These are phyloP conservation scores for Zaprionus africanus DNA, from an alignment of 1,140 invertebrate genomes.

Conservation along the genomic window DNA sequence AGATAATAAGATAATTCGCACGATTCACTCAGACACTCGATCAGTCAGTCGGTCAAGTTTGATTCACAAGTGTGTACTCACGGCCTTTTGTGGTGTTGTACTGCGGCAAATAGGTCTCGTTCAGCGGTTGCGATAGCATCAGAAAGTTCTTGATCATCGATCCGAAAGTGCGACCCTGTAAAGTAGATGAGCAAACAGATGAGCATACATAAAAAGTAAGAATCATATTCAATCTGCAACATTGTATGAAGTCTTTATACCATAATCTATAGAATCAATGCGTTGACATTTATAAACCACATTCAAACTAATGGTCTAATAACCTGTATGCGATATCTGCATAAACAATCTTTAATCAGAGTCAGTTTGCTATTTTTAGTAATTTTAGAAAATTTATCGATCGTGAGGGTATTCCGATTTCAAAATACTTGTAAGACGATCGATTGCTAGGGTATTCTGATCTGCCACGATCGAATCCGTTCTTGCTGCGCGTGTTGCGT, in stretches of 20 bases:
- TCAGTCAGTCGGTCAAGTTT: constrained; percentile 7
- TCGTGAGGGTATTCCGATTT: not conserved
- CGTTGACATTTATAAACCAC: not conserved
- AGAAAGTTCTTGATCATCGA: constrained; percentile 90
- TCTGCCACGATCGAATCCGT: not conserved
- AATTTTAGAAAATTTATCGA: not conserved
- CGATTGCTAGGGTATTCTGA: not conserved
- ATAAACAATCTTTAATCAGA: not conserved
- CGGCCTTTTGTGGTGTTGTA: constrained; percentile 89
- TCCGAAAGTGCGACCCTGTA: constrained; percentile 91
- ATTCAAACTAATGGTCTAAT: not conserved
- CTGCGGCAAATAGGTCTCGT: constrained; percentile 88
- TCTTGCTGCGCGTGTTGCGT: not conserved
- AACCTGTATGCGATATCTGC: too few species aligned
- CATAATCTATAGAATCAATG: not conserved
- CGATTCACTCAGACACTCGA: constrained; percentile 4
- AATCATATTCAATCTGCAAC: not conserved
- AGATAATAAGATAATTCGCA: constrained; percentile 28
- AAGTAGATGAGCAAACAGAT: constrained; percentile 38
- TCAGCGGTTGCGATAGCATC: constrained; percentile 87
- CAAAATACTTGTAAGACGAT: not conserved
- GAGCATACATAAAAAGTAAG: constrained; percentile 17
- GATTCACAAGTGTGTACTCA: constrained; percentile 53
- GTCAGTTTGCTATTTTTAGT: not conserved
- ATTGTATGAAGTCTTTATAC: not conserved